Evolutionary conservation across 2,113 vertebrate species (phyloP).

Genomic region (Engraulis encrasicolus): DNA sequence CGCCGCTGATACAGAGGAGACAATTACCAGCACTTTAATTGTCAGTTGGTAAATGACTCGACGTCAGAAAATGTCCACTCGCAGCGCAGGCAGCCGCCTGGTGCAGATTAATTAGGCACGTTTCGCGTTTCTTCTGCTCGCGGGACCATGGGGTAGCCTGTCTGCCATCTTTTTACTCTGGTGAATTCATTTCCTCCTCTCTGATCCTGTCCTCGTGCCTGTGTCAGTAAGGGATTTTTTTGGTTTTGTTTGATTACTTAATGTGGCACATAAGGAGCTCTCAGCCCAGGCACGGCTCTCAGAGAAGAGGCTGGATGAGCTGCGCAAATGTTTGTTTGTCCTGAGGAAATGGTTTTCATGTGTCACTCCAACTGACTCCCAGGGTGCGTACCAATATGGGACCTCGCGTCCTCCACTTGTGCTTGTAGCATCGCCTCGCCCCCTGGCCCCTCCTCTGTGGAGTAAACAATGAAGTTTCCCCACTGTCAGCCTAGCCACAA

Average conservation of each 20-base stretch:
- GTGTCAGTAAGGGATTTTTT: constrained; percentile 10
- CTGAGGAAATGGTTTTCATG: background rate
- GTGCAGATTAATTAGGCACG: constrained; percentile 23
- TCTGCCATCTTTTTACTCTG: constrained; percentile 36
- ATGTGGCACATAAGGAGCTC: constrained; percentile 25
- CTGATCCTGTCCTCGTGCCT: constrained; percentile 26
- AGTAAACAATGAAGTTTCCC: too few relatives aligned
- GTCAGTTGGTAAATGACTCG: constrained; percentile 48
- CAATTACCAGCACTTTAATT: constrained; percentile 62
- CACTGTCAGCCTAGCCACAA: too few relatives aligned
- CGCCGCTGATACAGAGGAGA: constrained; percentile 41
- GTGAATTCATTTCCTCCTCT: constrained; percentile 3
- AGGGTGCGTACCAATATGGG: too few relatives aligned
- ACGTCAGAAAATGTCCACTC: constrained; percentile 36
- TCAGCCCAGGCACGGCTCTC: background rate
- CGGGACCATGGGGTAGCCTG: constrained; percentile 21
- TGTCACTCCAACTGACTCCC: too few relatives aligned
- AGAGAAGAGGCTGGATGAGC: background rate
- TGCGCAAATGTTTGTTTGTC: background rate
- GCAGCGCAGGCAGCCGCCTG: constrained; percentile 30
- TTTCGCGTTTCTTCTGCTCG: background rate
- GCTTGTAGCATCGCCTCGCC: too few relatives aligned
- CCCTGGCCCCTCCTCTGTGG: too few relatives aligned
- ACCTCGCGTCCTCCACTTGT: too few relatives aligned
- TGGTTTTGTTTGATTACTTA: constrained; percentile 41